Base-by-base conservation (phyloP, 2,888 invertebrate genomes). In the Nephrotoma guestfalica region DNA sequence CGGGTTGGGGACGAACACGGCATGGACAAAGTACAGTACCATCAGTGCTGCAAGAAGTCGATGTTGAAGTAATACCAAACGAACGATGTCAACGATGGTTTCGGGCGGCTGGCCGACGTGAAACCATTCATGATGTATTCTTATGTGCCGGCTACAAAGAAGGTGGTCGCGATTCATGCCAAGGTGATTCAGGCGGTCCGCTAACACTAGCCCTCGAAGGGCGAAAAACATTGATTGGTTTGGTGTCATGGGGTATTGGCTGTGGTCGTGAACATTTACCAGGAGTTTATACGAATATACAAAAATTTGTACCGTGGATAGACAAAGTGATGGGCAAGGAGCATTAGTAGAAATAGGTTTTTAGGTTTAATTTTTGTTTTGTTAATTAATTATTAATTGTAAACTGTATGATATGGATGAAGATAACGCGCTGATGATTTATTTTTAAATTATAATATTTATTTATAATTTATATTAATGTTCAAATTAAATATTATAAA, bases 81-180 rank as follows among this genome's bases (percentile, higher is more conserved):
- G 96, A 97, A 89, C 93, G 97, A 87, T 98, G 98, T 89, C 98
- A 98, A 92, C 93, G 96, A 86, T 98, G 98, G 98, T 98, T 97
- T 91, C 92, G 97, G 86, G 96, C 97, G 0, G 97, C 97, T 0
- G 98, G 97, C 0, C 92, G 98, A 47, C 92, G 97, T 86, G 98
- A 98, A 91, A 96, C 96, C n/a, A 98, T 98, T 87, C 97, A 97
- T 89, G 97, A 97, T 89, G 97, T 98, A 1, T 97, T 97, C 90
- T 92, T 98, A 0, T 98, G 98, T 90, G 98, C 98, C 0, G 98
- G 98, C 3, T 98, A 97, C 89, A 97, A 97, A 91, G 97, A 97
- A 93, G 95, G 95, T 0, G 95, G 95, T 0, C 91, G 95, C 0
- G 95, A 95, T 89, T 95, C 95, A 85, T 95, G 95, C 88, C 95